These are phyloP conservation scores for Carabus problematicus DNA, from an alignment of 2,888 invertebrate species.

Conservation along the genomic window DNA sequence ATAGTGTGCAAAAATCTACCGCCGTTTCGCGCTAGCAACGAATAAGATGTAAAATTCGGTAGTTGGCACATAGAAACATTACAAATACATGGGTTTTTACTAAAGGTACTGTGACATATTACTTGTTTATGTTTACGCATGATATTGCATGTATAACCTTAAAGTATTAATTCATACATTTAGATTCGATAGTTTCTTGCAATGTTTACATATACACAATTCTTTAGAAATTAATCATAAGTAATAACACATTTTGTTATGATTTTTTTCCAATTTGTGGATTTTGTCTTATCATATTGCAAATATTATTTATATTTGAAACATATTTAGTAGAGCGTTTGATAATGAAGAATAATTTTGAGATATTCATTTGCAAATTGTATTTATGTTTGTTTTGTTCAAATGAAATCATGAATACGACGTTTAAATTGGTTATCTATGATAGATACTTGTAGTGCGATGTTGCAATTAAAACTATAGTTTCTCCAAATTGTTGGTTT, in stretches of 20 bases:
- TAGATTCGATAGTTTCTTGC: background rate
- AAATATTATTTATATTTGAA: background rate
- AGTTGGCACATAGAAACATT: background rate
- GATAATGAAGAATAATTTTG: background rate
- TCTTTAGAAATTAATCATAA: background rate
- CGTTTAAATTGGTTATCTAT: background rate
- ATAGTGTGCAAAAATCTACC: too few species aligned
- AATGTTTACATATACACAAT: too few species aligned
- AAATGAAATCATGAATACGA: background rate
- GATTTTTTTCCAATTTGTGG: background rate
- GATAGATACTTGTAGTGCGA: background rate
- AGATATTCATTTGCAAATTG: background rate
- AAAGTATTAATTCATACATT: background rate
- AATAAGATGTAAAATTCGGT: background rate
- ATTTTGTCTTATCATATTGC: background rate
- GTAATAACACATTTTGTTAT: background rate
- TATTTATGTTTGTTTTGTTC: background rate
- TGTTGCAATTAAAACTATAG: background rate
- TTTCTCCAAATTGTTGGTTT: background rate
- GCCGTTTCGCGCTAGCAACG: background rate
- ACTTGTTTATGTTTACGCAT: conserved; percentile 11
- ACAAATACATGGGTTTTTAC: background rate
- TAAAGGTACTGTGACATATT: conserved; percentile 1
- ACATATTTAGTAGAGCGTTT: background rate
- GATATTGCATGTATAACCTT: conserved; percentile 1